Evolutionary conservation across 2,113 vertebrate genomes (phyloP).

Genomic region (Leptobrachium leishanense): DNA sequence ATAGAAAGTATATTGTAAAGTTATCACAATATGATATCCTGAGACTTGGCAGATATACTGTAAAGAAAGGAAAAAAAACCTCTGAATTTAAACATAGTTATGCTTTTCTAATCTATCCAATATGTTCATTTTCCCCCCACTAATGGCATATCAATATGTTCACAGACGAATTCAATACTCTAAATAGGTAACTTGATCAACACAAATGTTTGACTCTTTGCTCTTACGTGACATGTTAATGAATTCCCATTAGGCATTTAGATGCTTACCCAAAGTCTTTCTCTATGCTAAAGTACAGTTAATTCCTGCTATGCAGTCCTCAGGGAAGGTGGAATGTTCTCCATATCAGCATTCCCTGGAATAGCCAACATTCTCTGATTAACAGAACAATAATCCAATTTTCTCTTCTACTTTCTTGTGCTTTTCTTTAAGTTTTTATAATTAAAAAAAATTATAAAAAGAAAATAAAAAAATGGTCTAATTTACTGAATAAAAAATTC

Average conservation of each 20-base stretch:
- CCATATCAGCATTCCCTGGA: slow-evolving; percentile 27
- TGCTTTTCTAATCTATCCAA: neutral
- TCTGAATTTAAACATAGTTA: neutral
- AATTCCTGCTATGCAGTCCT: slow-evolving; percentile 38
- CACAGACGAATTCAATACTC: slow-evolving; percentile 14
- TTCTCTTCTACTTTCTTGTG: neutral
- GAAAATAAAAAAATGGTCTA: neutral
- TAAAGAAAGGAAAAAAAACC: neutral
- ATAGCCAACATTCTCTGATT: slow-evolving; percentile 2
- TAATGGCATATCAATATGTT: slow-evolving; percentile 45
- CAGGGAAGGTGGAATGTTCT: slow-evolving; percentile 35
- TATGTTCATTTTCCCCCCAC: slow-evolving; percentile 19
- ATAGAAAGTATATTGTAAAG: neutral
- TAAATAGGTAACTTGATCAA: slow-evolving; percentile 32
- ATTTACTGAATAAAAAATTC: too few relatives aligned
- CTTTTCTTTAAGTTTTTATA: neutral
- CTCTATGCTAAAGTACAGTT: slow-evolving; percentile 30
- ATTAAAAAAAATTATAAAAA: neutral
- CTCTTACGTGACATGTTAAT: slow-evolving; percentile 42
- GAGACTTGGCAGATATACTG: neutral
- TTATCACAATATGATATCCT: neutral
- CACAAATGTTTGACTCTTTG: slow-evolving; percentile 26
- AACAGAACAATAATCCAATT: neutral
- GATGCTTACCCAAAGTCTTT: slow-evolving; percentile 22
- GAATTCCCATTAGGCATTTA: slow-evolving; percentile 22